Base-by-base conservation (phyloP, 2,797 vertebrate genomes). In the Cynopterus sphinx region DNA sequence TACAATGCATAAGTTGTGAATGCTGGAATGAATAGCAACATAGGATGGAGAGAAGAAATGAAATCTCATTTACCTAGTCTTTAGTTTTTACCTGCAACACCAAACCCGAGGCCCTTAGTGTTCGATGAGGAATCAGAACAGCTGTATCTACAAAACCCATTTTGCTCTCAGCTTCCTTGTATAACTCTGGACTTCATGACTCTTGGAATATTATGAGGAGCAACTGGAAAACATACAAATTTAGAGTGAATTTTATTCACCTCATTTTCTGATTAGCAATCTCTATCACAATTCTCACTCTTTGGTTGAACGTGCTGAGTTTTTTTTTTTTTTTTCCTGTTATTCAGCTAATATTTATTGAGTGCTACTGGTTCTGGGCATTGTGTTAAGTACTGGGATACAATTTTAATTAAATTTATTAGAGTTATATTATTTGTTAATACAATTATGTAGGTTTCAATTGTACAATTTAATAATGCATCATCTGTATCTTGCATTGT, bases 221-320 rank as follows among this genome's bases (percentile, higher is more conserved):
- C 33, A 74, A n/a, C 16, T 55, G 16, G 73, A 85, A 91, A 93
- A 49, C 65, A 19, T 71, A 41, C 43, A 63, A n/a, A 68, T 31
- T 17, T 43, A 65, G 67, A 94, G 51, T 5, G 63, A 91, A 73
- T 63, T 67, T 71, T 84, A 68, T 77, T 65, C 21, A 82, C 33
- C 3, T 63, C 46, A 31, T 67, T 94, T 84, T 90, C 49, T 68
- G 24, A 71, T 65, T 95, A 39, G 6, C 7, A 74, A 67, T 67
- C 41, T 71, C 11, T 2, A 41, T 91, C 43, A 73, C 7, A 90
- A 46, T 91, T 51, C 3, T 59, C 41, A 84, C 2, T 31, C 33
- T 87, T 73, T 74, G n/a, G 33, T 70, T 71, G 19, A 93, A 96
- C 93, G 21, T 84, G 49, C 33, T 46, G 17, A 94, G 46, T 91